phyloP scores from a whole-genome alignment of 1,140 invertebrate genomes.

The Drosophila chauvacae region DNA sequence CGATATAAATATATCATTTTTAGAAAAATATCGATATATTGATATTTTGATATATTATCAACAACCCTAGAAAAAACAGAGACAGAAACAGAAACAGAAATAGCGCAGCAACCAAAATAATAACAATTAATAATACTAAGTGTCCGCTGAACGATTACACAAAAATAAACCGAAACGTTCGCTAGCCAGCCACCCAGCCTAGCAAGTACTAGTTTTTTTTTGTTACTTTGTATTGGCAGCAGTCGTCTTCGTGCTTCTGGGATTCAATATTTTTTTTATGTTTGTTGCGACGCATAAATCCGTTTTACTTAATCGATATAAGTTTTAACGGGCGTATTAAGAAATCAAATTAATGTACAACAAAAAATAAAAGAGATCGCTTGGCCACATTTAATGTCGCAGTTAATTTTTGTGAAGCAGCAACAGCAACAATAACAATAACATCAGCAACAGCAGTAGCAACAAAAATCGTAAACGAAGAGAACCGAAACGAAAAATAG shows the following conservation, averaged over 20 bases:
- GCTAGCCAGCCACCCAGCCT: slow-evolving; percentile 23
- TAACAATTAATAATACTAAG: slow-evolving; percentile 48
- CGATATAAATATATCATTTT: too few species aligned
- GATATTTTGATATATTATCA: too few species aligned
- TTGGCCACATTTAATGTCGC: slow-evolving; percentile 70
- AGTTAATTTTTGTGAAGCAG: slow-evolving; percentile 75
- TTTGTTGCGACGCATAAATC: slow-evolving; percentile 55
- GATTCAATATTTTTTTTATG: slow-evolving; percentile 35
- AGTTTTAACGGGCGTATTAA: slow-evolving; percentile 13
- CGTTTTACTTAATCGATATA: slow-evolving; percentile 31
- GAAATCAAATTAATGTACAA: slow-evolving; percentile 31
- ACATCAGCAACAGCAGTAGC: slow-evolving; percentile 23
- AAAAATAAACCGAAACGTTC: slow-evolving; percentile 23
- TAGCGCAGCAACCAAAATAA: slow-evolving; percentile 58
- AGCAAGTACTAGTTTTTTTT: slow-evolving; percentile 29
- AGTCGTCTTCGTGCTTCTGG: slow-evolving; percentile 17
- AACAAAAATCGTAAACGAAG: slow-evolving; percentile 61
- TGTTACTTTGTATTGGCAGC: slow-evolving; percentile 22
- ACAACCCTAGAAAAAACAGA: too few species aligned
- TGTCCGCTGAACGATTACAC: slow-evolving; percentile 36
- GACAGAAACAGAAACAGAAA: not conserved
- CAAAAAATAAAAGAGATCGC: slow-evolving; percentile 16
- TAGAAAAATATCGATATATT: too few species aligned
- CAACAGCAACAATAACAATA: slow-evolving; percentile 53
- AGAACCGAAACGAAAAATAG: slow-evolving; percentile 36